Percentiles rank a stretch among this genome's conserved stretches.
Conservation (phyloP, 2,888 invertebrate species). For the Hypsopygia costalis region DNA sequence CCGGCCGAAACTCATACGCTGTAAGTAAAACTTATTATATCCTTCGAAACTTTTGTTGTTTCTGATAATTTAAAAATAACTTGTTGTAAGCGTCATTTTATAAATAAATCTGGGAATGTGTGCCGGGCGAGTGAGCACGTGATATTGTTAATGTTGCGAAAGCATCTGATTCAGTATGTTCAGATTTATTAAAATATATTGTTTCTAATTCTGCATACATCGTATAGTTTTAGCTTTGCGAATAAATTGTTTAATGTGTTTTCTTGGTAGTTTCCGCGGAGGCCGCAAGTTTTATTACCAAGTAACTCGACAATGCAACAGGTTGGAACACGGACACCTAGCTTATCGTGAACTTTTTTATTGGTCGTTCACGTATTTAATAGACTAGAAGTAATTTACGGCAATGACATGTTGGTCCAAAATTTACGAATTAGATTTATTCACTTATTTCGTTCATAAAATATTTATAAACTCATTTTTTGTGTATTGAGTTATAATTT, state of each 20-base stretch:
- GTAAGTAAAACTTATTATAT: conserved; percentile 44
- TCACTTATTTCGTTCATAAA: too few species aligned
- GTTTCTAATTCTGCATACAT: too few species aligned
- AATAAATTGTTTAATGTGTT: neutral
- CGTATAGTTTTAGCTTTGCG: conserved; percentile 23
- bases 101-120: conserved; percentile 32
- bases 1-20: conserved; percentile 53
- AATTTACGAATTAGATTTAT: too few species aligned
- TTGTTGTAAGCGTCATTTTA: conserved; percentile 25
- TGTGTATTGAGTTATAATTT: too few species aligned
- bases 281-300: neutral
- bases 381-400: too few species aligned
- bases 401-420: too few species aligned
- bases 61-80: conserved; percentile 24
- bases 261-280: neutral
- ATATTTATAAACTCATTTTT: too few species aligned
- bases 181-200: too few species aligned
- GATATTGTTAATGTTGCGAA: conserved; percentile 41
- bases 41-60: conserved; percentile 18
- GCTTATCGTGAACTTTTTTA: too few species aligned
- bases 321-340: neutral
- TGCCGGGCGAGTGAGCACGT: conserved; percentile 26
- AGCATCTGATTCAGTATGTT: conserved; percentile 17
- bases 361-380: too few species aligned
- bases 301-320: neutral